Conservation (phyloP, 2,113 vertebrate genomes). For the Heloderma charlesbogerti region DNA sequence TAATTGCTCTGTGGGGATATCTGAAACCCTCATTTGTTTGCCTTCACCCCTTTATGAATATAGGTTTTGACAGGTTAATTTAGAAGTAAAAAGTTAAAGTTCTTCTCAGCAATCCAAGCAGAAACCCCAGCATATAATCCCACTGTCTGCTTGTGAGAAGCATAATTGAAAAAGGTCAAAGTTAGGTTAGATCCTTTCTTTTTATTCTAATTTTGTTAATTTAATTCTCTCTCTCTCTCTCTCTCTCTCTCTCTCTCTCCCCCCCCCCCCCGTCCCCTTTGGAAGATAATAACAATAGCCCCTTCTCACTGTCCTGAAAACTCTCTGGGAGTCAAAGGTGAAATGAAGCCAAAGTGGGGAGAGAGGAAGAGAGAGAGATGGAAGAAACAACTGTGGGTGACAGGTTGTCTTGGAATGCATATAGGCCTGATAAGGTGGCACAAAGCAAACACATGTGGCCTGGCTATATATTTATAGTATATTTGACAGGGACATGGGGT, state of each 20-base stretch:
- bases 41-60: constrained; percentile 77
- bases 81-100: constrained; percentile 77
- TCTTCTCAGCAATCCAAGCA: constrained; percentile 77
- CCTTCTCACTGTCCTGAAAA: constrained; percentile 69
- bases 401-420: constrained; percentile 40
- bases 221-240: constrained; percentile 50
- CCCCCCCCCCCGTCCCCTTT: constrained; percentile 49
- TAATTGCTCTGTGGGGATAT: constrained; percentile 81
- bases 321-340: constrained; percentile 56
- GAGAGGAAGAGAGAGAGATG: constrained; percentile 24
- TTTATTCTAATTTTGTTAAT: constrained; percentile 71
- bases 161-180: constrained; percentile 76
- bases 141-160: constrained; percentile 68
- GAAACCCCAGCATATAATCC: constrained; percentile 67
- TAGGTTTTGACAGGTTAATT: constrained; percentile 83
- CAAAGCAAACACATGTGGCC: neutral
- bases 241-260: neutral
- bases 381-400: constrained; percentile 14
- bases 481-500: neutral
- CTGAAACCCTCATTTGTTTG: constrained; percentile 76
- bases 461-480: neutral
- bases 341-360: constrained; percentile 52
- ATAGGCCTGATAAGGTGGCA: constrained; percentile 15
- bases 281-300: constrained; percentile 74
- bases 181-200: constrained; percentile 70